phyloP scores from a whole-genome alignment of 2,797 vertebrate genomes.

The Rhinella marina region DNA sequence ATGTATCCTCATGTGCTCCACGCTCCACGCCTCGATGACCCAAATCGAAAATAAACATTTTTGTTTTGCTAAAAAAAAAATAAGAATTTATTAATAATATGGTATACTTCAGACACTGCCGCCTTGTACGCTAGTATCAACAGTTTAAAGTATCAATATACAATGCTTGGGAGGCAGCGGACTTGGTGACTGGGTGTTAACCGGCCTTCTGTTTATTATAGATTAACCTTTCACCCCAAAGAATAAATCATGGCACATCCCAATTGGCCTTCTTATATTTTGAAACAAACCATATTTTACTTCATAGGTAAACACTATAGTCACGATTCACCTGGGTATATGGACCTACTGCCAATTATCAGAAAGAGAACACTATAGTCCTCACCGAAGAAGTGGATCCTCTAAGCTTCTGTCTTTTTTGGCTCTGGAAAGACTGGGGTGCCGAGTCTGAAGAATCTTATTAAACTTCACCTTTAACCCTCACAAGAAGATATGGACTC shows the following conservation, averaged over 20 bases:
- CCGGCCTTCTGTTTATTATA: constrained; percentile 46
- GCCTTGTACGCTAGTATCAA: constrained; percentile 40
- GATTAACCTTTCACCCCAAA: constrained; percentile 4
- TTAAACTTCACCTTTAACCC: no score
- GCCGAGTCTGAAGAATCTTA: no score
- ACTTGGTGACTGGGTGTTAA: constrained; percentile 28
- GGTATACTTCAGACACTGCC: background rate
- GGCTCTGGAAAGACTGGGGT: no score
- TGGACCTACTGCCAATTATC: no score
- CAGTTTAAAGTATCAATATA: constrained; percentile 54
- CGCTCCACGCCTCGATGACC: background rate
- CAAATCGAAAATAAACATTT: constrained; percentile 51
- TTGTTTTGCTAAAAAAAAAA: constrained; percentile 28
- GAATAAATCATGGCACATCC: constrained; percentile 23
- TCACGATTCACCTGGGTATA: no score
- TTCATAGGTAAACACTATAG: background rate
- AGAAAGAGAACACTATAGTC: no score
- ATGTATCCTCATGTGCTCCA: constrained; percentile 45
- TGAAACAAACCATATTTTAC: background rate
- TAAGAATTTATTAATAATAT: constrained; percentile 25
- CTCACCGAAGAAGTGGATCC: no score
- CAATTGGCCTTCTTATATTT: background rate
- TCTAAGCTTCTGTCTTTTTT: no score
- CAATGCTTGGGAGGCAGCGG: constrained; percentile 40
- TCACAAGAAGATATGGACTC: no score